A percentile compares a stretch with the other conserved stretches of the same genome.
phyloP scores from a whole-genome alignment of 2,797 vertebrate genomes.

The Characodon lateralis region DNA sequence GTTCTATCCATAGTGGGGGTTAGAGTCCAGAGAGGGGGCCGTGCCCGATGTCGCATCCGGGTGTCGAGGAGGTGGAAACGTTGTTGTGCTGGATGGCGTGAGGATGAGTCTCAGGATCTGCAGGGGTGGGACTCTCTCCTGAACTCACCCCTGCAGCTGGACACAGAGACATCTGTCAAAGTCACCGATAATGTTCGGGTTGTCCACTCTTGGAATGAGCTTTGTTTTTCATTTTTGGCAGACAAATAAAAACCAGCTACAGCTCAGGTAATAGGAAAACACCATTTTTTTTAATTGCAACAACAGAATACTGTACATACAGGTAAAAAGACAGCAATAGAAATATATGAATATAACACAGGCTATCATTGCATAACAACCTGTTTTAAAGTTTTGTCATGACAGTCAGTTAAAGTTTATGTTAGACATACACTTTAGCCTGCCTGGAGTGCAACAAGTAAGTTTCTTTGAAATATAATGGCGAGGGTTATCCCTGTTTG shows the following conservation, averaged over 20 bases:
- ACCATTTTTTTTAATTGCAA: slow-evolving; percentile 71
- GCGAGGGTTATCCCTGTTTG: slow-evolving; percentile 25
- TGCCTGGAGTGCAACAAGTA: slow-evolving; percentile 56
- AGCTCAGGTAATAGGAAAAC: slow-evolving; percentile 71
- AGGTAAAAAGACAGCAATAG: slow-evolving; percentile 74
- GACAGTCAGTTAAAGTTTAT: not conserved
- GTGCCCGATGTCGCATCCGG: slow-evolving; percentile 82
- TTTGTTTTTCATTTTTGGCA: slow-evolving; percentile 5
- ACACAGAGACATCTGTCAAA: slow-evolving; percentile 77
- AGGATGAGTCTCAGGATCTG: slow-evolving; percentile 84
- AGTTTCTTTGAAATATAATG: not conserved
- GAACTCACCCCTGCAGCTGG: slow-evolving; percentile 92
- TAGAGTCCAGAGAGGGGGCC: slow-evolving; percentile 86
- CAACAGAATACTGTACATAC: slow-evolving; percentile 72
- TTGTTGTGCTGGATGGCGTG: slow-evolving; percentile 96
- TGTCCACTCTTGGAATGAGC: slow-evolving; percentile 18
- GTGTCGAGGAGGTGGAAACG: slow-evolving; percentile 90
- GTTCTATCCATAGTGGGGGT: slow-evolving; percentile 56
- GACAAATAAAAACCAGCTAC: slow-evolving; percentile 54
- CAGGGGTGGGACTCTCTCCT: slow-evolving; percentile 86
- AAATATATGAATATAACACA: slow-evolving; percentile 62
- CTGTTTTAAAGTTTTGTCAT: not conserved
- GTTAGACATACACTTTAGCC: slow-evolving; percentile 33
- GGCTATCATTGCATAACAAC: slow-evolving; percentile 48
- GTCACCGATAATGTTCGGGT: slow-evolving; percentile 32